Base-by-base conservation (phyloP, 37 sponge, comb jelly and placozoan genomes). In the Aplysina aerophoba region DNA sequence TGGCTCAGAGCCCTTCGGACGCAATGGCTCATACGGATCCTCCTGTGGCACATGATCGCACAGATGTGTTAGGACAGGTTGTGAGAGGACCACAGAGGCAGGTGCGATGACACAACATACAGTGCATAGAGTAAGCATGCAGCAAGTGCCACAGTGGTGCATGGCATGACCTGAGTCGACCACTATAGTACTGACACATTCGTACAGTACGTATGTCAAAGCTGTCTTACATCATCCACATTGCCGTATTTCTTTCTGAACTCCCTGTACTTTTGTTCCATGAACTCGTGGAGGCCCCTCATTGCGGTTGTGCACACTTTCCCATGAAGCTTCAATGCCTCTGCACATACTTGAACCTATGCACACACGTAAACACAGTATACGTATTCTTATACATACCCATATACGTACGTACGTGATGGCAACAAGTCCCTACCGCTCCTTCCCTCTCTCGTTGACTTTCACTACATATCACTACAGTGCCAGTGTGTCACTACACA, bases 241-340 rank as follows among this genome's bases (percentile, higher is more conserved):
- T 36, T 75, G 37, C 78, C 78, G 41, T 85, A 85, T 31, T 85
- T 73, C 62, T 55, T 56, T n/a, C 38, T 73, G 55, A 85, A 56
- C 38, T 40, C 57, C 14, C 35, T 59, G 55, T 85, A 85, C 31
- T 54, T 73, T 8, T 85, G 85, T 60, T 89, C 95, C 95, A 94
- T 89, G 30, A 86, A 65, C 65, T 87, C 60, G 36, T 94, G 95
- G 17, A 94, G 86, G 0, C 35, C 84, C 53, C 55, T 83, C 89
- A 94, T 91, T 16, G 85, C 84, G 25, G 88, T 89, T 19, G 95
- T 86, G 6, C 92, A 75, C 37, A 90, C 87, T 4, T 67, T 82
- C 1, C 71, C 44, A 36, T 94, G 95, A n/a, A 94, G 75, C 33
- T 58, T 69, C 67, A 94, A 74, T 33, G 84, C 92, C 34, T 91